These are phyloP conservation scores for Caenorhabditis latens DNA, from an alignment of 1,140 invertebrate genomes.

Conservation along the genomic window DNA sequence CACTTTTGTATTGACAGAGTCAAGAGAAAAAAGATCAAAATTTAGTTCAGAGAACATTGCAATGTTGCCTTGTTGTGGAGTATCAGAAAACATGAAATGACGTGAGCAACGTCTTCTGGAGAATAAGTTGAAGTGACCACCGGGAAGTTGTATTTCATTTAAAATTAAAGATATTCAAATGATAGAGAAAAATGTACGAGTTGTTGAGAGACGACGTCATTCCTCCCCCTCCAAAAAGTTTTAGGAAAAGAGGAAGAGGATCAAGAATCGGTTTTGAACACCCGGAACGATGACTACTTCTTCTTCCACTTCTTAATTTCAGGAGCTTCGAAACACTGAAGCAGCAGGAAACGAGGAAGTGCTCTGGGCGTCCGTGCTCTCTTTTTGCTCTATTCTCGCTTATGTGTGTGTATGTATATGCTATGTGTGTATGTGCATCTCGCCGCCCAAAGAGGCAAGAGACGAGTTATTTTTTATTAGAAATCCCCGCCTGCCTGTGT, in stretches of 20 bases:
- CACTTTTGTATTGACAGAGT: background rate
- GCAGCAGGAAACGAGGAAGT: constrained; percentile 35
- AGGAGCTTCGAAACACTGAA: constrained; percentile 43
- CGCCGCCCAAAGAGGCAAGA: constrained; percentile 41
- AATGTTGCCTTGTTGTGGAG: constrained; percentile 10
- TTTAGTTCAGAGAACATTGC: constrained; percentile 21
- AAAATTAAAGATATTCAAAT: background rate
- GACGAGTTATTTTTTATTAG: constrained; percentile 53
- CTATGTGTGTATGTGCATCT: constrained; percentile 43
- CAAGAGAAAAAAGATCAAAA: background rate
- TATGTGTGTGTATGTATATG: constrained; percentile 48
- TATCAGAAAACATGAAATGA: constrained; percentile 17
- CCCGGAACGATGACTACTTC: background rate
- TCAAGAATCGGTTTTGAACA: constrained; percentile 28
- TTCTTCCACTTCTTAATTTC: constrained; percentile 22
- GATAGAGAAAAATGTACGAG: background rate
- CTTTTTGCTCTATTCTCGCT: constrained; percentile 54
- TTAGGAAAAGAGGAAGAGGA: background rate
- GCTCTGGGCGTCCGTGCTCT: constrained; percentile 45
- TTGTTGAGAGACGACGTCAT: background rate
- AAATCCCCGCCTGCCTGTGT: constrained; percentile 52
- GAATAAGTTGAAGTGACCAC: background rate
- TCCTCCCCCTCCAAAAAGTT: background rate
- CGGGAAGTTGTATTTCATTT: constrained; percentile 16
- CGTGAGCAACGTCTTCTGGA: background rate